Evolutionary conservation across 2,113 vertebrate genomes (phyloP).

Genomic region (Myrmecophaga tridactyla): DNA sequence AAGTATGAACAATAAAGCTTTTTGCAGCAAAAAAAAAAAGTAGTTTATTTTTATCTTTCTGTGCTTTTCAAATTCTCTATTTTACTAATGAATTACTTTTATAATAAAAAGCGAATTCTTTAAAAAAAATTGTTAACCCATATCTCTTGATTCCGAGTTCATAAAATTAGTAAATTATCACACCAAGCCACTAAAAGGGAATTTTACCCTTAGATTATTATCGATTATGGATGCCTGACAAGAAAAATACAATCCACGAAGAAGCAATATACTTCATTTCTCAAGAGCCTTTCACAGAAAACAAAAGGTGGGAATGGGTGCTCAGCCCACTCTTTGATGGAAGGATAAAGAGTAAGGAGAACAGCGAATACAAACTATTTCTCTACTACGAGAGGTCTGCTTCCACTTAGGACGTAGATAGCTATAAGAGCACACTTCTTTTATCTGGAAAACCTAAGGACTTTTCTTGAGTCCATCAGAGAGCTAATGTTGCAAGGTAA

Average conservation of each 20-base stretch:
- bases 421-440: neutral
- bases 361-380: neutral
- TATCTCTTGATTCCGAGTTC: neutral
- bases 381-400: neutral
- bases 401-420: neutral
- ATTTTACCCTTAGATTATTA: slow-evolving; percentile 16
- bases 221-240: neutral
- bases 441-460: neutral
- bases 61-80: neutral
- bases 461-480: neutral
- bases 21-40: too few species aligned
- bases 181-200: neutral
- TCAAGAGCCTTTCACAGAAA: neutral
- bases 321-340: neutral
- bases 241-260: neutral
- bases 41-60: neutral
- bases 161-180: neutral
- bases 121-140: neutral
- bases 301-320: neutral
- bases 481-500: neutral
- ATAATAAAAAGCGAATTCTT: neutral
- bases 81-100: slow-evolving; percentile 34
- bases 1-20: too few species aligned
- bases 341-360: neutral
- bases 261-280: neutral